phyloP scores from a whole-genome alignment of 2,888 invertebrate genomes.

The Folsomia manolachei region DNA sequence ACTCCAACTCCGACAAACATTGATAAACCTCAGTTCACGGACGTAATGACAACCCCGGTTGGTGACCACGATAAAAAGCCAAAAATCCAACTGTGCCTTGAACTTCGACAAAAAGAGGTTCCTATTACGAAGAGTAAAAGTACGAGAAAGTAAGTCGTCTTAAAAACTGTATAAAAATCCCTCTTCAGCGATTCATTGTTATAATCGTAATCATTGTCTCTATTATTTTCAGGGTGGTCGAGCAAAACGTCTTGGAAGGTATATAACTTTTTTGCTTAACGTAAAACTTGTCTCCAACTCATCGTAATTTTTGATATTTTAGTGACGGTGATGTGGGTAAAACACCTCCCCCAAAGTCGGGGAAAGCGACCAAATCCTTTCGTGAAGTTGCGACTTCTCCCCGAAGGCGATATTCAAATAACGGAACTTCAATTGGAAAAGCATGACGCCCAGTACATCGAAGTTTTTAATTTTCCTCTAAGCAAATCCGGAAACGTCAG shows the following conservation, averaged over 20 bases:
- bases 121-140: background rate
- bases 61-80: conserved; percentile 30
- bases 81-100: conserved; percentile 42
- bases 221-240: background rate
- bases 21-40: too few species aligned
- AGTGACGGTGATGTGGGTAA: conserved; percentile 37
- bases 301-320: too few species aligned
- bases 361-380: conserved; percentile 23
- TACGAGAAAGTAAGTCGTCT: background rate
- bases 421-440: conserved; percentile 35
- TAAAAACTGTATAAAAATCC: too few species aligned
- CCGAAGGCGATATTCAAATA: conserved; percentile 25
- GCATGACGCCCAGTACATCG: conserved; percentile 33
- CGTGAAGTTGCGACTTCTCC: conserved; percentile 37
- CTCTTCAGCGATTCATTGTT: background rate
- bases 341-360: conserved; percentile 29
- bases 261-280: too few species aligned
- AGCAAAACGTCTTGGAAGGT: conserved; percentile 31
- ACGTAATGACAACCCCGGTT: too few species aligned
- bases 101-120: conserved; percentile 32
- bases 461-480: conserved; percentile 37
- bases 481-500: background rate
- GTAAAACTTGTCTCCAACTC: too few species aligned
- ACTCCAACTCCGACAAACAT: too few species aligned
- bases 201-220: background rate